These are phyloP conservation scores for Dione juno DNA, from an alignment of 2,888 invertebrate genomes.

Conservation along the genomic window DNA sequence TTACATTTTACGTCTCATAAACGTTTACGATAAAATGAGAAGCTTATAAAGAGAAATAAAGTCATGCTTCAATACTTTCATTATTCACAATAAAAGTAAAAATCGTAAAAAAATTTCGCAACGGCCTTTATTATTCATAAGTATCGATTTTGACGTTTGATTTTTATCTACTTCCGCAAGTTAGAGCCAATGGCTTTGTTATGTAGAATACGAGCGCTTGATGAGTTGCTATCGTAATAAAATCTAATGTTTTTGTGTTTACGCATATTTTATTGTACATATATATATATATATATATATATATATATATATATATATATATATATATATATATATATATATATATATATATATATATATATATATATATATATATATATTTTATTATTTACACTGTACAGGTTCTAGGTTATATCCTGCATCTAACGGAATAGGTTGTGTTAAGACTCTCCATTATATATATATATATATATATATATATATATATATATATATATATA, in stretches of 20 bases:
- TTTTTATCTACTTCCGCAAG: slow-evolving; percentile 23
- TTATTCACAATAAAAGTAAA: slow-evolving; percentile 39
- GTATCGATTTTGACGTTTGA: slow-evolving; percentile 21
- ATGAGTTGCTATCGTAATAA: background rate
- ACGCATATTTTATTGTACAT: background rate
- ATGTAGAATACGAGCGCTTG: background rate
- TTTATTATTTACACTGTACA: no score
- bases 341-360: no score
- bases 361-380: no score
- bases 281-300: no score
- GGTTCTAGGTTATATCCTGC: no score
- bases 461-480: no score
- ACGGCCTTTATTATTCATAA: slow-evolving; percentile 28
- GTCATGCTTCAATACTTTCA: slow-evolving; percentile 36
- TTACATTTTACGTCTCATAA: slow-evolving; percentile 46
- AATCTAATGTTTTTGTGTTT: background rate
- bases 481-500: no score
- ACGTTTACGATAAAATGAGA: slow-evolving; percentile 42
- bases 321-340: no score
- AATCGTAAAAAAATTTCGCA: slow-evolving; percentile 39
- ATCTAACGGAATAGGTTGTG: no score
- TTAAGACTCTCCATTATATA: no score
- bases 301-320: no score
- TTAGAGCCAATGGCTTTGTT: background rate
- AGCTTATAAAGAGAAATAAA: slow-evolving; percentile 42